Conservation (phyloP, 2,888 invertebrate genomes). For the Calliopum simillimum region DNA sequence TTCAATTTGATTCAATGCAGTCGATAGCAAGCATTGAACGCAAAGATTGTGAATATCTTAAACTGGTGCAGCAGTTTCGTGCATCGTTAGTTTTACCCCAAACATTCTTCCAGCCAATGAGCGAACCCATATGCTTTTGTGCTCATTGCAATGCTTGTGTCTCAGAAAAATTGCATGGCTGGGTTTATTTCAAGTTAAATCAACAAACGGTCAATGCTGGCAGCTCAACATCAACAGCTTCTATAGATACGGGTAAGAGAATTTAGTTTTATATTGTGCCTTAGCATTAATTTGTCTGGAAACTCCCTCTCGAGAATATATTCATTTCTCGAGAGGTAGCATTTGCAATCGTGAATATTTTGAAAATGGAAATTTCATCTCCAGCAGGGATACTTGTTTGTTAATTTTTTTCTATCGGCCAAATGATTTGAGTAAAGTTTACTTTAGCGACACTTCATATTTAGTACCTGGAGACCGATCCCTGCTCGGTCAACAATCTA, state of each 20-base stretch:
- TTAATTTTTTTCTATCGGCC: too few species aligned
- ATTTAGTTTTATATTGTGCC: too few species aligned
- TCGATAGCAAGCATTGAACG: conserved; percentile 59
- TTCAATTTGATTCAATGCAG: conserved; percentile 59
- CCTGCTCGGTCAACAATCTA: too few species aligned
- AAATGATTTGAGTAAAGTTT: too few species aligned
- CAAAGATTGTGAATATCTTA: conserved; percentile 66
- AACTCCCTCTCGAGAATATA: too few species aligned
- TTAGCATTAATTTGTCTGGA: too few species aligned
- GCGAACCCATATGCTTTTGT: conserved; percentile 65
- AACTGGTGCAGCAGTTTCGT: conserved; percentile 65
- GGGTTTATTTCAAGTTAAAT: conserved; percentile 67
- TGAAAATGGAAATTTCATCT: too few species aligned
- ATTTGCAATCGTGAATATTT: too few species aligned
- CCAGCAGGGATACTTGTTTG: too few species aligned
- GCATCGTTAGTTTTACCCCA: conserved; percentile 65
- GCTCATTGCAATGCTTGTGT: conserved; percentile 57
- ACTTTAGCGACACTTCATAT: too few species aligned
- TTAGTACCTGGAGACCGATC: too few species aligned
- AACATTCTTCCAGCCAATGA: conserved; percentile 60
- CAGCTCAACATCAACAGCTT: conserved; percentile 50
- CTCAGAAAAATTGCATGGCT: conserved; percentile 63
- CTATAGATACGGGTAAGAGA: conserved; percentile 42
- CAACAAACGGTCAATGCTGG: conserved; percentile 62
- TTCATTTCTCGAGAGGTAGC: too few species aligned